phyloP scores from a whole-genome alignment of 2,113 vertebrate genomes.

The Panthera tigris region DNA sequence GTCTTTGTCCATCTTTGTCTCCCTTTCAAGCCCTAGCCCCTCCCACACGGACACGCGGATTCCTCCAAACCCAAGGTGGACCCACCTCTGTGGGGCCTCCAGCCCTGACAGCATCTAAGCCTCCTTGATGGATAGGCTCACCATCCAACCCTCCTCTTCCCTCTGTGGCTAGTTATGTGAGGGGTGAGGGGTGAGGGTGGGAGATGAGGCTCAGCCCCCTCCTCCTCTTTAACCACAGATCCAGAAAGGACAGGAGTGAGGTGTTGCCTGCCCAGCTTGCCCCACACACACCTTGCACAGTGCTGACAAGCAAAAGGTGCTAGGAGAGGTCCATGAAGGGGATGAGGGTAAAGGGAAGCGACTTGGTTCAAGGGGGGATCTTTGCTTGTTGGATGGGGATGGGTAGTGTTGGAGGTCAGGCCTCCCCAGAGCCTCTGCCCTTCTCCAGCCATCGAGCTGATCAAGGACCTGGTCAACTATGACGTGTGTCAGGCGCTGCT shows the following conservation, averaged over 20 bases:
- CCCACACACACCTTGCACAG: neutral
- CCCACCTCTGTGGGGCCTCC: neutral
- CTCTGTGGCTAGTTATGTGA: neutral
- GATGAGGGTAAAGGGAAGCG: neutral
- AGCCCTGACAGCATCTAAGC: neutral
- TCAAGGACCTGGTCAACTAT: slow-evolving; percentile 83
- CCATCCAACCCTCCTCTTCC: neutral
- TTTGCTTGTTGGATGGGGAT: fast-evolving
- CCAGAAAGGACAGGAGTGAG: neutral
- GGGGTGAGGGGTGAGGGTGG: too few relatives aligned
- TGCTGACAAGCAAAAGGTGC: neutral
- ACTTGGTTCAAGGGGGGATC: neutral
- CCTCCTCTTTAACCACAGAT: neutral
- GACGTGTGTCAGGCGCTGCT: slow-evolving; percentile 84
- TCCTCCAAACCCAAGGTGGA: neutral
- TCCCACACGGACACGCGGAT: neutral
- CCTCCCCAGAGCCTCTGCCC: neutral
- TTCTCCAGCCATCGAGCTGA: slow-evolving; percentile 85
- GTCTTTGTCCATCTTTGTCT: neutral
- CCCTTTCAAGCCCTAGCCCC: neutral
- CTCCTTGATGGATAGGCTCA: neutral
- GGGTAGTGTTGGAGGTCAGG: fast-evolving
- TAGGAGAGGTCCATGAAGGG: neutral
- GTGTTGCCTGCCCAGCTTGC: neutral
- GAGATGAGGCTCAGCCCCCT: neutral